phyloP scores from a whole-genome alignment of 2,113 vertebrate species.

The Leiothrix lutea region DNA sequence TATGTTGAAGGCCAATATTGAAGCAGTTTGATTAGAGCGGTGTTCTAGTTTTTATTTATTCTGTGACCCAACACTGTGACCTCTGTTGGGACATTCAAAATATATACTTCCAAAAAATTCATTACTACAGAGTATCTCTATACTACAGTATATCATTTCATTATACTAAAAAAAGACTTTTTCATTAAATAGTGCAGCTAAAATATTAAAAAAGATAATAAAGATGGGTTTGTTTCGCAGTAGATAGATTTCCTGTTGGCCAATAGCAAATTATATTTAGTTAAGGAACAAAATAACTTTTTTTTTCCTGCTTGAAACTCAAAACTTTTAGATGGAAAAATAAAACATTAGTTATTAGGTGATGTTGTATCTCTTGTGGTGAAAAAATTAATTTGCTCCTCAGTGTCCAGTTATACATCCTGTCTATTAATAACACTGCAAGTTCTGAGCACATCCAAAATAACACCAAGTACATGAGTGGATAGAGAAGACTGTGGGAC shows the following conservation, averaged over 20 bases:
- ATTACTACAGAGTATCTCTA: constrained; percentile 69
- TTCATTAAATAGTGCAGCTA: constrained; percentile 72
- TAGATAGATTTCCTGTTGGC: neutral
- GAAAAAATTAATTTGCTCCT: neutral
- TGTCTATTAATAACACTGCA: neutral
- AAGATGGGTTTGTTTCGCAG: neutral
- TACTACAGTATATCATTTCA: constrained; percentile 72
- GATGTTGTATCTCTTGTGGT: neutral
- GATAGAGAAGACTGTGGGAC: neutral
- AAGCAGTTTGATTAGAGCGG: neutral
- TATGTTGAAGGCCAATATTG: neutral
- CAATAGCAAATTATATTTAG: constrained; percentile 15
- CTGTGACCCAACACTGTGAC: neutral
- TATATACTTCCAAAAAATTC: constrained; percentile 65
- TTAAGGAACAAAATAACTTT: neutral
- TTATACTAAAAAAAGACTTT: constrained; percentile 61
- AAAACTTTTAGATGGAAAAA: neutral
- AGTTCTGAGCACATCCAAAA: neutral
- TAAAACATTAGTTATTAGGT: neutral
- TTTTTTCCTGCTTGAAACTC: neutral
- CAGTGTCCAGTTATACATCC: neutral
- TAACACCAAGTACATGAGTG: neutral
- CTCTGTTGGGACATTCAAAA: constrained; percentile 62
- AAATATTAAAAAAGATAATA: constrained; percentile 67
- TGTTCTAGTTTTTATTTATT: constrained; percentile 41